phyloP scores from a whole-genome alignment of 2,888 invertebrate genomes.

The Augochlorella aurata region DNA sequence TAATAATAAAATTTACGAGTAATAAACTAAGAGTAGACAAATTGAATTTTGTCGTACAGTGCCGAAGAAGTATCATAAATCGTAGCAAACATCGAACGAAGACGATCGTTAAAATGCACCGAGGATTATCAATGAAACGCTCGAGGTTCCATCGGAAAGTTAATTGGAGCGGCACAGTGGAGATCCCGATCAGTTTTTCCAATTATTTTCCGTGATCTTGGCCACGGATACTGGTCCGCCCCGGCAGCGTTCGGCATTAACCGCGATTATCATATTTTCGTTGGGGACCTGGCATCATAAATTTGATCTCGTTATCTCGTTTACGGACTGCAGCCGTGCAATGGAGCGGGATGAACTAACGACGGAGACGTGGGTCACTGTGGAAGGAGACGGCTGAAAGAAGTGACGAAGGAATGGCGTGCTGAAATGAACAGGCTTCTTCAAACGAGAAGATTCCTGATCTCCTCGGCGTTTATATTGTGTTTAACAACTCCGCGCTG shows the following conservation, averaged over 20 bases:
- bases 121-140: neutral
- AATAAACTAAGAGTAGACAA: too few relatives aligned
- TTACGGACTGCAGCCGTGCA: conserved; percentile 75
- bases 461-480: conserved; percentile 3
- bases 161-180: neutral
- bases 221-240: conserved; percentile 57
- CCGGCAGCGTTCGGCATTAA: conserved; percentile 75
- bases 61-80: neutral
- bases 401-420: conserved; percentile 52
- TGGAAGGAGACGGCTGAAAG: conserved; percentile 44
- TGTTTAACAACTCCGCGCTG: neutral
- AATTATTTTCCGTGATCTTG: conserved; percentile 31
- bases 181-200: conserved; percentile 39
- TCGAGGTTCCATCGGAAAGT: neutral
- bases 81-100: neutral
- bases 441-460: conserved; percentile 29
- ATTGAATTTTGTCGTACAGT: neutral
- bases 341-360: conserved; percentile 66
- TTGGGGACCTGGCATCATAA: conserved; percentile 80
- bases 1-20: too few relatives aligned
- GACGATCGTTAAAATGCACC: neutral
- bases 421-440: conserved; percentile 47
- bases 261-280: conserved; percentile 81
- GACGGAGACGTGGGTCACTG: conserved; percentile 56
- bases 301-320: conserved; percentile 82